Base-by-base conservation (phyloP, 2,113 vertebrate species). In the Nipponia nippon region DNA sequence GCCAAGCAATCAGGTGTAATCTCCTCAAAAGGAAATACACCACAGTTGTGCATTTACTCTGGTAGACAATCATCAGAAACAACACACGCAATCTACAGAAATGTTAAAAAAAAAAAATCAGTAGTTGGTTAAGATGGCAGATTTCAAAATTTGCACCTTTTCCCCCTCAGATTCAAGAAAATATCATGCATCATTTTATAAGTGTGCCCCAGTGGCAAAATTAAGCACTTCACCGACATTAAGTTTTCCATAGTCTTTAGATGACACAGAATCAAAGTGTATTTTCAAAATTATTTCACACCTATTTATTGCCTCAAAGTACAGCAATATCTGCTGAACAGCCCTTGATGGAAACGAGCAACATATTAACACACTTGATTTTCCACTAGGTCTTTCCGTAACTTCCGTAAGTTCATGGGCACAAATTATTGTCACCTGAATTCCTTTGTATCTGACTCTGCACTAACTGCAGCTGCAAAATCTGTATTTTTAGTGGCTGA, bases 191-290 rank as follows among this genome's bases (percentile, higher is more conserved):
- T n/a, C 1, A 11, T 59, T 95, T 82, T 63, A 8, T 30, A 70
- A 71, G 20, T 8, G 5, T 90, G 81, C 58, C 87, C 36, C 87
- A 69, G 4, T 21, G 23, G 23, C 32, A 93, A 87, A 93, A 95
- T 18, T 4, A 91, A 80, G 47, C 18, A 56, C 36, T 84, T 67
- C 19, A 65, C 5, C 6, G 4, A 59, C 17, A 55, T 4, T 16
- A 58, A 30, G 3, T 53, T 66, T 76, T 90, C 38, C 53, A 56
- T 0, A 49, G 70, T 93, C 95, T 83, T 95, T 93, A 93, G 93
- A 89, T 95, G 40, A 95, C 95, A 97, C 95, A 97, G 95, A 97
- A 94, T 55, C 56, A 55, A 96, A 87, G 8, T 32, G 6, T 34
- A n/a, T 50, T 66, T 80, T 72, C 50, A 63, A 75, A 58, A 75